Evolutionary conservation across 1,140 invertebrate genomes (phyloP).

Genomic region (Aradophagus sp.): DNA sequence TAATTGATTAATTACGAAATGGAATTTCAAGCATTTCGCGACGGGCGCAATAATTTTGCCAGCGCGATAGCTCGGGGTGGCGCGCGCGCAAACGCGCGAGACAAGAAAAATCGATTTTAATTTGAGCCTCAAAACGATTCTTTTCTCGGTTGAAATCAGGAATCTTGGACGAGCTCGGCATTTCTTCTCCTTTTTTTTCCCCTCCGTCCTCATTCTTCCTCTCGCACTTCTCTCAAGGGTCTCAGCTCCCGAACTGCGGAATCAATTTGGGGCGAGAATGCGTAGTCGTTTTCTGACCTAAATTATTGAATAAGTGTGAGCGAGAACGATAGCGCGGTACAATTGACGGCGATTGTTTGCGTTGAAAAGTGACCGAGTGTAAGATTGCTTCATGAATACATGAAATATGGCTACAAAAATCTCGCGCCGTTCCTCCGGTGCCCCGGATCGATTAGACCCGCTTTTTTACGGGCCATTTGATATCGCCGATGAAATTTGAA

Average conservation of each 20-base stretch:
- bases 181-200: too few species aligned
- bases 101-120: slow-evolving; percentile 48
- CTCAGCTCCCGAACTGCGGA: slow-evolving; percentile 49
- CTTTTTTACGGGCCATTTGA: too few species aligned
- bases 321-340: slow-evolving; percentile 56
- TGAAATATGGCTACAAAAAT: slow-evolving; percentile 46
- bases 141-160: slow-evolving; percentile 49
- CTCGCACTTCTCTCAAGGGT: slow-evolving; percentile 41
- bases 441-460: too few species aligned
- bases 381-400: slow-evolving; percentile 56
- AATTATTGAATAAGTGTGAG: slow-evolving; percentile 59
- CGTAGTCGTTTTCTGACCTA: slow-evolving; percentile 56
- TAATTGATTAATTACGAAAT: slow-evolving; percentile 27
- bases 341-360: slow-evolving; percentile 57
- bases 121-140: slow-evolving; percentile 49
- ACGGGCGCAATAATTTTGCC: too few species aligned
- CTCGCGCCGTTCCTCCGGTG: too few species aligned
- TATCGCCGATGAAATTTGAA: too few species aligned
- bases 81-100: too few species aligned
- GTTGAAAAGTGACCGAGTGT: slow-evolving; percentile 55
- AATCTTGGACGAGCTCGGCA: slow-evolving; percentile 32
- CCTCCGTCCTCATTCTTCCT: too few species aligned
- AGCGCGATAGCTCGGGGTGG: too few species aligned
- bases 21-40: slow-evolving; percentile 9
- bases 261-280: slow-evolving; percentile 55